Evolutionary conservation across 2,113 vertebrate species (phyloP), one percentile per base, ranked within the genome.

Genomic region (Stegostoma tigrinum): DNA sequence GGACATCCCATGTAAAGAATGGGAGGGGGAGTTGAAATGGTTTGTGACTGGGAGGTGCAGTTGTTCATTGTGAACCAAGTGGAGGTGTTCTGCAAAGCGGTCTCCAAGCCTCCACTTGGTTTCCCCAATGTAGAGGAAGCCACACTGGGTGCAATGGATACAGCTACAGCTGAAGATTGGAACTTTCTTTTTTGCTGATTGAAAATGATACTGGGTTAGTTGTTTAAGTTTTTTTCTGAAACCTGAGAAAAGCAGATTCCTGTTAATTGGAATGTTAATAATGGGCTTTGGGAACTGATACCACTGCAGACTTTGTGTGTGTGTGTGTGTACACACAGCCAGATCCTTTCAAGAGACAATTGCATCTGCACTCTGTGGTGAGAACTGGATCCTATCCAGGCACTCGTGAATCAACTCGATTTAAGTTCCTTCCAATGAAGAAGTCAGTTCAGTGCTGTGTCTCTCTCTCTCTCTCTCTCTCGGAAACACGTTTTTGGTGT

Each of bases 311-410:
- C 66, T 27, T 23, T 68, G n/a, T 66, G 52, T 34, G 34, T 91
- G 2, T 34, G n/a, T n/a, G n/a, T n/a, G n/a, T n/a, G n/a, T n/a
- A n/a, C n/a, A n/a, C n/a, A 66, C 55, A 17, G 61, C 89, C 89
- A 91, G 55, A n/a, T 91, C 38, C 89, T 64, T 91, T 91, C 89
- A 21, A 91, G 55, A 17, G 67, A 94, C 91, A 68, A 42, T 45
- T 45, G 42, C 67, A 14, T 94, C 91, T 70, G 38, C 45, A 67
- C 64, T 94, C 7, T 0, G 64, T 94, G 64, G 23, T 70, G 64
- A 42, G 91, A 68, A 68, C 42, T 68, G 91, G 67, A 67, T 7
- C 67, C 1, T 45, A 6, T 45, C 67, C 67, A 91, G 66, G 91
- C 64, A 93, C 42, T 70, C 45, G 64, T 24, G n/a, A 42, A 27